Conservation (phyloP, 2,113 vertebrate genomes). For the Melanostigma gelatinosum region DNA sequence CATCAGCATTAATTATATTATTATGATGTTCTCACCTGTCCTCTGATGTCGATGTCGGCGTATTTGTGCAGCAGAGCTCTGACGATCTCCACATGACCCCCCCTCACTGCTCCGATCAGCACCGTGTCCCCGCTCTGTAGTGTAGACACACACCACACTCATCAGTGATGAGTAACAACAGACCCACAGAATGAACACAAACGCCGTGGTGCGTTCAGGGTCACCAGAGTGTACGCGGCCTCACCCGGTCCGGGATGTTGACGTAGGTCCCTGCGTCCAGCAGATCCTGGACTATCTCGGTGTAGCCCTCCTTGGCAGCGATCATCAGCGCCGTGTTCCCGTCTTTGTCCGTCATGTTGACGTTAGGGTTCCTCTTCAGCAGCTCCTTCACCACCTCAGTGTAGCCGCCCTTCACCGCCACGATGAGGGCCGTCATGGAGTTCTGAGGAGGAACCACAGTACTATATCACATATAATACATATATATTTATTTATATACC, state of each 20-base stretch:
- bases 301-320: conserved; percentile 90
- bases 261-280: conserved; percentile 97
- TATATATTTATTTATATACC: neutral
- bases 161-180: no score
- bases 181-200: no score
- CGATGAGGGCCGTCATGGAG: conserved; percentile 98
- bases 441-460: conserved; percentile 81
- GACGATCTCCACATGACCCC: conserved; percentile 97
- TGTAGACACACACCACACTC: conserved; percentile 15
- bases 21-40: conserved; percentile 83
- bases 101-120: conserved; percentile 95
- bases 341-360: conserved; percentile 98
- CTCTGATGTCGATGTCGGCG: conserved; percentile 97
- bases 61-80: conserved; percentile 96
- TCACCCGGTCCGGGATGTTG: conserved; percentile 96
- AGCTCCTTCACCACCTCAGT: conserved; percentile 96
- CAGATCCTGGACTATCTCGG: conserved; percentile 93
- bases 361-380: conserved; percentile 95
- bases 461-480: neutral
- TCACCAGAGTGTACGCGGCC: neutral
- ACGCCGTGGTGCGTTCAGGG: no score
- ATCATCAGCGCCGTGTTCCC: conserved; percentile 98
- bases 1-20: neutral
- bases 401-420: conserved; percentile 94
- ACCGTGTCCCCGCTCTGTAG: conserved; percentile 95